These are phyloP conservation scores for Taenioides sp. DNA, from an alignment of 2,797 vertebrate species.

Conservation along the genomic window DNA sequence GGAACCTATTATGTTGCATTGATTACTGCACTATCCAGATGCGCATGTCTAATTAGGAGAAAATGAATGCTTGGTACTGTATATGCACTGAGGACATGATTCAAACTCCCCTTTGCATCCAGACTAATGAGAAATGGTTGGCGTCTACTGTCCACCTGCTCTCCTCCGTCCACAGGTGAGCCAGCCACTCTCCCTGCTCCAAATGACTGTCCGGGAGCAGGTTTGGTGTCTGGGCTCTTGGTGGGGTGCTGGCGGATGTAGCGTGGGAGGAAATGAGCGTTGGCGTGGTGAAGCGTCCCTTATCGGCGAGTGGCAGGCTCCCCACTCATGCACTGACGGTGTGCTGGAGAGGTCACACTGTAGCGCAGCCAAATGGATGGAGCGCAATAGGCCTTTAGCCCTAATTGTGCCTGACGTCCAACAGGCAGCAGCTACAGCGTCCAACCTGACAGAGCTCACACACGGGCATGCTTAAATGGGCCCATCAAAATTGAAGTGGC, in stretches of 20 bases:
- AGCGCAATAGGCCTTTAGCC: slow-evolving; percentile 8
- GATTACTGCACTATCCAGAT: background rate
- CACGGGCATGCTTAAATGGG: slow-evolving; percentile 4
- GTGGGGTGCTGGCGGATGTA: slow-evolving; percentile 29
- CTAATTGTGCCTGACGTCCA: slow-evolving; percentile 31
- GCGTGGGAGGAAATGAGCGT: slow-evolving; percentile 43
- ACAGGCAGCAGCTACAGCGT: slow-evolving; percentile 19
- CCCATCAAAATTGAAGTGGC: slow-evolving; percentile 10
- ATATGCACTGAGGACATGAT: background rate
- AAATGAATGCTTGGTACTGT: background rate
- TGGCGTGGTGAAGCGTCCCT: slow-evolving; percentile 40
- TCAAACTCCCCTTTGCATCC: background rate
- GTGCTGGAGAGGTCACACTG: slow-evolving; percentile 24
- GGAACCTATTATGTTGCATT: background rate
- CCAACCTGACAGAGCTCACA: slow-evolving; percentile 6
- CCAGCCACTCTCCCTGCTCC: slow-evolving; percentile 42
- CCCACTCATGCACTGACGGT: slow-evolving; percentile 30
- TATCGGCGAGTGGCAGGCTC: slow-evolving; percentile 55
- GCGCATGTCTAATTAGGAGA: background rate
- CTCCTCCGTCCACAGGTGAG: slow-evolving; percentile 42
- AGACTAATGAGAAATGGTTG: slow-evolving; percentile 1
- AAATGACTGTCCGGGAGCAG: slow-evolving; percentile 40
- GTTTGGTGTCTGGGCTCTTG: slow-evolving; percentile 19
- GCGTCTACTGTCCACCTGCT: slow-evolving; percentile 16
- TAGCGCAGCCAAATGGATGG: slow-evolving; percentile 10